These are phyloP conservation scores for Sitta carolinensis DNA, from an alignment of 2,797 vertebrate species.

Conservation along the genomic window DNA sequence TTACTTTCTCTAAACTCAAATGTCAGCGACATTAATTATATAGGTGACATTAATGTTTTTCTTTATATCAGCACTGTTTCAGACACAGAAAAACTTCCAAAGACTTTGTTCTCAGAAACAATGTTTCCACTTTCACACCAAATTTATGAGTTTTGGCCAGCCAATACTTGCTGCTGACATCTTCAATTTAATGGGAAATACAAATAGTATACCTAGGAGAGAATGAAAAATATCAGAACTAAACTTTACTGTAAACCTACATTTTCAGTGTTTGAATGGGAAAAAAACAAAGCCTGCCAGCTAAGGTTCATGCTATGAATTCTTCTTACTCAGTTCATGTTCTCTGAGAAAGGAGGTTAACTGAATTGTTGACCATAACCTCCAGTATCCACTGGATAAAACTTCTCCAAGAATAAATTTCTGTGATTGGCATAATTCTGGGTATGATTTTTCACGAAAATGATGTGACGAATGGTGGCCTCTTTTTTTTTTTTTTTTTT, in stretches of 20 bases:
- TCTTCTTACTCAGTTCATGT: not conserved
- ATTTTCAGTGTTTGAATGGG: not conserved
- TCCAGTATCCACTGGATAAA: not conserved
- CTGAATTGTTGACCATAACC: not conserved
- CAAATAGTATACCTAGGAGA: not conserved
- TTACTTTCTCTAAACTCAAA: not conserved
- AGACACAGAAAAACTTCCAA: not conserved
- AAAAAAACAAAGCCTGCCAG: not conserved
- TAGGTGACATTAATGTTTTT: not conserved
- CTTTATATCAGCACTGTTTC: not conserved
- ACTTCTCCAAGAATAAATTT: not conserved
- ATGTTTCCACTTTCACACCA: not conserved
- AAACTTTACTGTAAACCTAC: not conserved
- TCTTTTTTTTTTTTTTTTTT: not conserved
- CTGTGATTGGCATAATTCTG: not conserved
- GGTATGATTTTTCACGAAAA: not conserved
- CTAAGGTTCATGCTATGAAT: not conserved
- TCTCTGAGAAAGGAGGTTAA: not conserved
- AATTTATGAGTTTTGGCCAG: not conserved
- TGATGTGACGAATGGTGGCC: rapidly evolving
- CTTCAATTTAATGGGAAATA: not conserved
- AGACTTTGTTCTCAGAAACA: not conserved
- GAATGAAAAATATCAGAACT: not conserved
- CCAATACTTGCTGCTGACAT: not conserved
- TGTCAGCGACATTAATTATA: not conserved